Percentiles rank a stretch among this genome's conserved stretches.
phyloP scores from a whole-genome alignment of 2,797 vertebrate species.

The Onychomys leucogaster region DNA sequence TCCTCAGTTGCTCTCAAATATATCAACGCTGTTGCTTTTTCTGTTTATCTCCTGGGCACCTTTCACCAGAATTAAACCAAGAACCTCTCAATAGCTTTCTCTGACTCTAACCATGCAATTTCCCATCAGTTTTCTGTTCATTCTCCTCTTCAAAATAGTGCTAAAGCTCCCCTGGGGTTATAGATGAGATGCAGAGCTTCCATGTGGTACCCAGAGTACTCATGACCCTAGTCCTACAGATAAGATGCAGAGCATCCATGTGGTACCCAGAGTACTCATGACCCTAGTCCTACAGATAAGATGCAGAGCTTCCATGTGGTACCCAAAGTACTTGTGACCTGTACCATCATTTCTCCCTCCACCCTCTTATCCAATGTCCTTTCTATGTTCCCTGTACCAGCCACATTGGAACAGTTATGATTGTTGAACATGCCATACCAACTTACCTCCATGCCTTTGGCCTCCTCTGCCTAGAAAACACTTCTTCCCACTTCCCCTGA shows the following conservation, averaged over 20 bases:
- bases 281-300: not conserved
- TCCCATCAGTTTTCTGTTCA: not conserved
- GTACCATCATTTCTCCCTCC: not conserved
- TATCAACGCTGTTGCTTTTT: not conserved
- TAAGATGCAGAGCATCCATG: not conserved
- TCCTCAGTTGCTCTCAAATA: not conserved
- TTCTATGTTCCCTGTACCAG: not conserved
- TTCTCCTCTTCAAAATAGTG: not conserved
- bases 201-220: not conserved
- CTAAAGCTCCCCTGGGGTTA: not conserved
- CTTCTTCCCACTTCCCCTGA: not conserved
- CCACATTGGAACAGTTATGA: not conserved
- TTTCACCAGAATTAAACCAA: constrained; percentile 47
- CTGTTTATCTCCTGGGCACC: not conserved
- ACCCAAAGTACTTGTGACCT: not conserved
- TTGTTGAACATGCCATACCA: not conserved
- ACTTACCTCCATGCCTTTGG: not conserved
- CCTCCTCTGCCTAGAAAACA: not conserved
- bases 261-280: not conserved
- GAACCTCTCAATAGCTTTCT: not conserved
- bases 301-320: not conserved
- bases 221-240: not conserved
- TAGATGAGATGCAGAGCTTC: not conserved
- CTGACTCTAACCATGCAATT: not conserved
- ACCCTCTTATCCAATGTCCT: not conserved